Evolutionary conservation across 2,888 invertebrate species (phyloP).

Genomic region (Tryphoninae sp.): DNA sequence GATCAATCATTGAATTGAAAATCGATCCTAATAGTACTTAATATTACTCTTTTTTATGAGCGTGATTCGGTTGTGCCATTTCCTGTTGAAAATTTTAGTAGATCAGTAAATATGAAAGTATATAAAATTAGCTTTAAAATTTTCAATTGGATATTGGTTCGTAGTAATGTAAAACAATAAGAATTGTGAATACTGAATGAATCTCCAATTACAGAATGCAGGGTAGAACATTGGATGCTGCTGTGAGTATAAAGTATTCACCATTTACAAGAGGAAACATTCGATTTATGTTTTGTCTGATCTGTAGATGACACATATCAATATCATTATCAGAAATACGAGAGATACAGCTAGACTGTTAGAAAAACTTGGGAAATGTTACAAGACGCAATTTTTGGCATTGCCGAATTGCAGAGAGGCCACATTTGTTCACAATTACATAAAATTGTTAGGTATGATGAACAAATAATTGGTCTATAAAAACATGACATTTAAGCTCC

Average conservation of each 20-base stretch:
- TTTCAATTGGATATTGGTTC: constrained; percentile 3
- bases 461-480: background rate
- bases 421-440: constrained; percentile 76
- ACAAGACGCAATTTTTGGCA: constrained; percentile 76
- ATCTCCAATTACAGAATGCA: constrained; percentile 83
- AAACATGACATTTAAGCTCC: background rate
- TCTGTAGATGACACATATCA: constrained; percentile 77
- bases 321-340: constrained; percentile 77
- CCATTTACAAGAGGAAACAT: constrained; percentile 24
- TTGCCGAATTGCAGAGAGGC: constrained; percentile 78
- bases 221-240: constrained; percentile 86
- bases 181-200: constrained; percentile 25
- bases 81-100: background rate
- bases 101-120: background rate
- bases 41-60: background rate
- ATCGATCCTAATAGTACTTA: background rate
- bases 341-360: constrained; percentile 74
- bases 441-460: constrained; percentile 77
- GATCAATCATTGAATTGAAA: constrained; percentile 32
- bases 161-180: constrained; percentile 43
- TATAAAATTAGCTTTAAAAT: constrained; percentile 30
- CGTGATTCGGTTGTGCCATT: background rate
- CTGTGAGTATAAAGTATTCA: constrained; percentile 82
- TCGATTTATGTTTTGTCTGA: constrained; percentile 31
- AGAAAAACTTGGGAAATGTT: constrained; percentile 76